These are phyloP conservation scores for Galleria mellonella DNA, from an alignment of 1,140 invertebrate species.

Conservation along the genomic window DNA sequence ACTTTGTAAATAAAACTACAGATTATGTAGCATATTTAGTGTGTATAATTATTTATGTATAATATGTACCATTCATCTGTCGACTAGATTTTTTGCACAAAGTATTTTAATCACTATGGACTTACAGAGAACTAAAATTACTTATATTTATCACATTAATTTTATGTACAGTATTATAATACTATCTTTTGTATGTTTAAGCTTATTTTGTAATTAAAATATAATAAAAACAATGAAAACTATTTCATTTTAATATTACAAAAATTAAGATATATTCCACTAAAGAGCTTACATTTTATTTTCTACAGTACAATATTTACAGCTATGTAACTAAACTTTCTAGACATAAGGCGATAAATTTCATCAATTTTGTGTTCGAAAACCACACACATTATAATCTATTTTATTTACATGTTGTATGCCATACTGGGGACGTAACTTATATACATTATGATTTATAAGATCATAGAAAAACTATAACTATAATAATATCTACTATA, in stretches of 20 bases:
- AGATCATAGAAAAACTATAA: too few species aligned
- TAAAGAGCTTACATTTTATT: too few species aligned
- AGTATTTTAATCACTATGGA: constrained; percentile 49
- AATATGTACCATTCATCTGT: constrained; percentile 54
- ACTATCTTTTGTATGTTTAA: too few species aligned
- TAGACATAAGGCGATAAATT: constrained; percentile 13
- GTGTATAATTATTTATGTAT: constrained; percentile 51
- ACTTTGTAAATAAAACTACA: constrained; percentile 62
- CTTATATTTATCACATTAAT: constrained; percentile 37
- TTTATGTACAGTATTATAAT: constrained; percentile 50
- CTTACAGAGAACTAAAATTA: constrained; percentile 27
- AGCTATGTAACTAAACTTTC: constrained; percentile 4
- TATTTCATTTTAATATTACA: too few species aligned
- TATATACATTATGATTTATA: too few species aligned
- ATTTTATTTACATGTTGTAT: neutral
- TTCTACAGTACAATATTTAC: too few species aligned
- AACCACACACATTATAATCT: neutral
- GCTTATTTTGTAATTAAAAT: too few species aligned
- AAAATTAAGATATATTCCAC: too few species aligned
- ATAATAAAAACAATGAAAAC: too few species aligned
- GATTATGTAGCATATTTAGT: constrained; percentile 33
- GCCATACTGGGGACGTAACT: neutral
- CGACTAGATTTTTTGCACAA: constrained; percentile 72
- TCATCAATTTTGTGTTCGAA: constrained; percentile 6
- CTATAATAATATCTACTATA: too few species aligned